Base-by-base conservation (phyloP, 1,140 invertebrate species). In the Mactra quadrangularis region DNA sequence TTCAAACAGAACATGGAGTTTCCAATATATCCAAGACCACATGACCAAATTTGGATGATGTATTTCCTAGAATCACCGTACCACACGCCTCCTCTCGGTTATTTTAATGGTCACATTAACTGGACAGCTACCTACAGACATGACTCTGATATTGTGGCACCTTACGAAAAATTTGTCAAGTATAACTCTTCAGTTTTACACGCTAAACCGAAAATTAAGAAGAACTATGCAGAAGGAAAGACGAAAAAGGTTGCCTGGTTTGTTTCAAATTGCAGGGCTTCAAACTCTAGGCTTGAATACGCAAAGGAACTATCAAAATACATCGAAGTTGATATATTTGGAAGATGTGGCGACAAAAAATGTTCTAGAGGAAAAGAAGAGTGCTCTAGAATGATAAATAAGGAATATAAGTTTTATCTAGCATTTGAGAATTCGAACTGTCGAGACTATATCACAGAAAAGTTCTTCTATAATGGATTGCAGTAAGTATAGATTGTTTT, bases 321-420 rank as follows among this genome's bases (percentile, higher is more conserved):
- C 68, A 93, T 96, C 57, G 57, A 89, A 3, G 94, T 96, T 7
- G 95, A 96, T 89, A 93, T 96, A n/a, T 96, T 94, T 85, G 96
- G 96, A n/a, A 82, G 72, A 0, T 97, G 96, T 92, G 91, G 90
- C 3, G 82, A 53, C 15, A 35, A 86, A 11, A 72, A 75, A 9
- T 93, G 92, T 82, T 85, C 86, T 0, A 79, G 97, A 59, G 87
- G 95, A 31, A 96, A 96, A 0, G 95, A 96, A 85, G 96, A 96
- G 88, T 99, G 98, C 89, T 97, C 98, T 88, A 95, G 97, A 47
- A 96, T 98, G 95, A 94, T 99, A n/a, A 96, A 98, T 89, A 96
- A 95, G 66, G 96, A 98, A 68, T 99, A 99, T 93, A 99, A 99
- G 92, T 99, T 99, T 94, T 99, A 99, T 92, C 94, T 99, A 59